These are phyloP conservation scores for Pogonus chalceus DNA, from an alignment of 1,140 invertebrate genomes.

Conservation along the genomic window DNA sequence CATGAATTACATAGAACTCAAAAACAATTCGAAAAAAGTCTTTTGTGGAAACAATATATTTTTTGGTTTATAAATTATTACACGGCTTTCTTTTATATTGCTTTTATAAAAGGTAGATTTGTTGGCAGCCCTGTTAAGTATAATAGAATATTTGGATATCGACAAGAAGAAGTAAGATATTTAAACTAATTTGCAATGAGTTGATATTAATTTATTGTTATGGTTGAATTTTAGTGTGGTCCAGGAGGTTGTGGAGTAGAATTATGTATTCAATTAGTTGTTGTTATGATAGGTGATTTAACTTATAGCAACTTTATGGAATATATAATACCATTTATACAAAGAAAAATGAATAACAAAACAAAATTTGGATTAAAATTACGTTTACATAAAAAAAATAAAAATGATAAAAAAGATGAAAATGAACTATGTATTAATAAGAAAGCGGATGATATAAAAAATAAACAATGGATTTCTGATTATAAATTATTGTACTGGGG, in stretches of 20 bases:
- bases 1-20: constrained; percentile 77
- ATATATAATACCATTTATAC: constrained; percentile 55
- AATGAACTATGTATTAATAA: constrained; percentile 24
- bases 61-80: constrained; percentile 86
- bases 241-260: constrained; percentile 75
- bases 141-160: constrained; percentile 54
- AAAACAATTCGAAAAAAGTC: constrained; percentile 74
- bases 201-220: constrained; percentile 3
- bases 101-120: constrained; percentile 75
- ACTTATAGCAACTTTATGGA: constrained; percentile 70
- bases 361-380: constrained; percentile 22
- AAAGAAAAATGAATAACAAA: constrained; percentile 20
- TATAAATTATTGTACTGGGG: constrained; percentile 60
- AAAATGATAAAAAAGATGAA: constrained; percentile 31
- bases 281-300: constrained; percentile 83
- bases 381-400: constrained; percentile 15
- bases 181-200: neutral
- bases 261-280: constrained; percentile 68
- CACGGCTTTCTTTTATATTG: constrained; percentile 77
- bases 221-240: constrained; percentile 49
- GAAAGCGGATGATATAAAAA: constrained; percentile 26
- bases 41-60: constrained; percentile 76
- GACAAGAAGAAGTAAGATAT: constrained; percentile 58
- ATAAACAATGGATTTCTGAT: constrained; percentile 68
- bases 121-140: constrained; percentile 69